Percentiles rank a stretch among this genome's conserved stretches.
Conservation (phyloP, 1,140 invertebrate genomes). For the Pentalonia nigronervosa region DNA sequence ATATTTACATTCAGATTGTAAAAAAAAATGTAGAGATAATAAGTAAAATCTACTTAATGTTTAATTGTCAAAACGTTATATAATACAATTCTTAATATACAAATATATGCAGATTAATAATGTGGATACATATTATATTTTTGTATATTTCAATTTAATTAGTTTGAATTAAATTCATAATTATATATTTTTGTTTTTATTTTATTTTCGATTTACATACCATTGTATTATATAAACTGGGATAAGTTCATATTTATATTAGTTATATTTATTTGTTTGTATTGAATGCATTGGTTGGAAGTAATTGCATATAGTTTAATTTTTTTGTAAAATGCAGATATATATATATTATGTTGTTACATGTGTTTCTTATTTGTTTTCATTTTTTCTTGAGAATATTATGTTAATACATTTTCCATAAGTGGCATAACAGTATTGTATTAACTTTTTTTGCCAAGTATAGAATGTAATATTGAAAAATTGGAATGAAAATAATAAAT, state of each 20-base stretch:
- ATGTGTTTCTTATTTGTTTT: background rate
- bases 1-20: background rate
- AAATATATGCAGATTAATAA: background rate
- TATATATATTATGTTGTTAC: background rate
- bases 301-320: background rate
- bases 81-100: background rate
- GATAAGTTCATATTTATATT: background rate
- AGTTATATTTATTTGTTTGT: background rate
- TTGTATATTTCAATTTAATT: background rate
- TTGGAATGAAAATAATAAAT: background rate
- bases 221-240: background rate
- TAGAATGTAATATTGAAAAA: background rate
- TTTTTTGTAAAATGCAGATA: background rate
- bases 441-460: background rate
- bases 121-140: background rate
- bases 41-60: no score
- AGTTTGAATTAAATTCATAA: background rate
- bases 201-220: background rate
- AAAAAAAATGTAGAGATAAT: background rate
- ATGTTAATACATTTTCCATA: background rate
- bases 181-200: no score
- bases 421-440: background rate
- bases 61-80: no score
- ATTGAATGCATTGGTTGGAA: background rate
- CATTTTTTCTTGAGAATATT: background rate